Percentiles rank a stretch among this genome's conserved stretches.
phyloP scores from a whole-genome alignment of 2,797 vertebrate genomes.

The Coluber constrictor region DNA sequence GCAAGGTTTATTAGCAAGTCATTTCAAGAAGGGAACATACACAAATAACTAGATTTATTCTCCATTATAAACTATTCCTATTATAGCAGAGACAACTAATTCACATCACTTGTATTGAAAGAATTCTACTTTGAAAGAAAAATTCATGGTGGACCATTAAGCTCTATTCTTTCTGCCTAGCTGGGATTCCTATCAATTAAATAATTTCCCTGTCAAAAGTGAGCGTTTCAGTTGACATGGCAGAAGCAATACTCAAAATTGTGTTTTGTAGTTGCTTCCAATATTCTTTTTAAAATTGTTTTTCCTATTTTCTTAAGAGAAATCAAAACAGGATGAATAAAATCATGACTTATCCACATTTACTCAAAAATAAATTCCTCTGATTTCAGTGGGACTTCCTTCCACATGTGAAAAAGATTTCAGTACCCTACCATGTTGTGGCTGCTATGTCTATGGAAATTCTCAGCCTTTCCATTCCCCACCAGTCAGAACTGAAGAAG shows the following conservation, averaged over 20 bases:
- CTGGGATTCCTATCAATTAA: constrained; percentile 41
- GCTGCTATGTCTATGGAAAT: neutral
- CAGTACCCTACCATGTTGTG: neutral
- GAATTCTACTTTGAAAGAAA: constrained; percentile 38
- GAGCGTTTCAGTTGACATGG: constrained; percentile 7
- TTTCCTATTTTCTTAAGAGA: constrained; percentile 7
- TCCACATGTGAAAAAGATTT: neutral
- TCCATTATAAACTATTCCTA: neutral
- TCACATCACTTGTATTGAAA: constrained; percentile 38
- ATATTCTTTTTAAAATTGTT: neutral
- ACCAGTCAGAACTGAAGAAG: neutral
- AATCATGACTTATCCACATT: neutral
- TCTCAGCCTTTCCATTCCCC: neutral
- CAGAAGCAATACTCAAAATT: constrained; percentile 7
- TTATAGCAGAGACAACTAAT: neutral
- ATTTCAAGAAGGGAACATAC: neutral
- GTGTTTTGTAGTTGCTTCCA: neutral
- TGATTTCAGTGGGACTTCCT: neutral
- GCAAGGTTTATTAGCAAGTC: neutral
- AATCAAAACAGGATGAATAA: neutral
- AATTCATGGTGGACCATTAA: constrained; percentile 24
- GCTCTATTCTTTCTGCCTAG: constrained; percentile 33
- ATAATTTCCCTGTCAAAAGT: constrained; percentile 44
- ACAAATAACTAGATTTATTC: constrained; percentile 5
- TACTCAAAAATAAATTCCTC: neutral